These are phyloP conservation scores for Chrysotoxum bicinctum DNA, from an alignment of 2,888 invertebrate genomes.

Conservation along the genomic window DNA sequence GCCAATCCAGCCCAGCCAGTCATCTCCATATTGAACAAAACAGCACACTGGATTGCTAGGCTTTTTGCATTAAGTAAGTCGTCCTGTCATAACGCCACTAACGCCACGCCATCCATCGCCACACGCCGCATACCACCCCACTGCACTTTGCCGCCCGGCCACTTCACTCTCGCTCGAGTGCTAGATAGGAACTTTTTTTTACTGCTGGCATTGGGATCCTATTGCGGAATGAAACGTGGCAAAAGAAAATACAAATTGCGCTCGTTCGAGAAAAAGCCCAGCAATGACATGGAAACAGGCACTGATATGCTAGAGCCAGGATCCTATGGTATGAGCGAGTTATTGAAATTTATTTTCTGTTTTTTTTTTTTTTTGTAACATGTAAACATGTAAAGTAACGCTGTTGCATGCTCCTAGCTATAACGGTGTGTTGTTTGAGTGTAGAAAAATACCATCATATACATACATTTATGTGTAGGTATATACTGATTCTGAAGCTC, in stretches of 20 bases:
- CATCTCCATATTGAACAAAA: not conserved
- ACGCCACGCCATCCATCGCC: not conserved
- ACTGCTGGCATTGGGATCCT: conserved; percentile 20
- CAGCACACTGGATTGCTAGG: conserved; percentile 55
- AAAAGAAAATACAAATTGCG: conserved; percentile 7
- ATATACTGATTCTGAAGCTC: not conserved
- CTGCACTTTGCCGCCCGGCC: conserved; percentile 29
- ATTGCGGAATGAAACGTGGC: conserved; percentile 35
- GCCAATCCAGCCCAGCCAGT: not conserved
- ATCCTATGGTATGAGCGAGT: conserved; percentile 42
- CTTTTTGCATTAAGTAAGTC: conserved; percentile 66
- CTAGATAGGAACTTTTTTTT: conserved; percentile 3
- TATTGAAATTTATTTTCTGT: conserved; percentile 55
- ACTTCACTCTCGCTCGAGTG: conserved; percentile 17
- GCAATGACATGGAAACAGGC: conserved; percentile 57
- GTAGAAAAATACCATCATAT: not conserved
- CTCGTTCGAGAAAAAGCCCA: not conserved
- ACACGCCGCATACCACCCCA: conserved; percentile 27
- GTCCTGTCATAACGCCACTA: conserved; percentile 45
- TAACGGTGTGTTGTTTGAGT: not conserved
- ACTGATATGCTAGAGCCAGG: conserved; percentile 6
- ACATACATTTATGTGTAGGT: not conserved
- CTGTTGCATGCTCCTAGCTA: conserved; percentile 61
- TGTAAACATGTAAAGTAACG: conserved; percentile 64
- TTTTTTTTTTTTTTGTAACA: conserved; percentile 1